Conservation (phyloP, 2,113 vertebrate genomes). For the Onychostoma macrolepis region DNA sequence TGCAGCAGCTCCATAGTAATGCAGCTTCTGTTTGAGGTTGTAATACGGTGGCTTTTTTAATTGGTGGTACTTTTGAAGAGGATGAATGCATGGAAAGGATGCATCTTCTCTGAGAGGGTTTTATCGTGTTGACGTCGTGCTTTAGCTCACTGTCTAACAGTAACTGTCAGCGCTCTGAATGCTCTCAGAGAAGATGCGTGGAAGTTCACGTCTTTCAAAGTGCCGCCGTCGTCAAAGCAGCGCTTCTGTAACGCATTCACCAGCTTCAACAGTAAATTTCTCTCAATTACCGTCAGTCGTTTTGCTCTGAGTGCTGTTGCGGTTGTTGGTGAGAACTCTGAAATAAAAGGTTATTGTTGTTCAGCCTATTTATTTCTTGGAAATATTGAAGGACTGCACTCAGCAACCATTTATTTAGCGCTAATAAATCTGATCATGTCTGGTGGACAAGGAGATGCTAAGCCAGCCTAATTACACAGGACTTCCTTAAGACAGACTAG, state of each 20-base stretch:
- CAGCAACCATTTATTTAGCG: neutral
- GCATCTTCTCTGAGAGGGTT: neutral
- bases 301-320: slow-evolving; percentile 1
- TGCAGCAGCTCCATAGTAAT: neutral
- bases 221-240: neutral
- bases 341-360: neutral
- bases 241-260: neutral
- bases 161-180: neutral
- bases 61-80: neutral
- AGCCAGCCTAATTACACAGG: neutral
- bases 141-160: neutral
- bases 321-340: neutral
- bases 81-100: neutral
- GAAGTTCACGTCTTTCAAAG: neutral
- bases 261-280: neutral
- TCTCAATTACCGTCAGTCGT: neutral
- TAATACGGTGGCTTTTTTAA: neutral
- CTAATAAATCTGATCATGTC: neutral
- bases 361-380: neutral
- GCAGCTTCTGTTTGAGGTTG: neutral
- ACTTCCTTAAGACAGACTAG: neutral
- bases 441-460: neutral
- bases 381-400: neutral
- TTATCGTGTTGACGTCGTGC: neutral
- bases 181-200: neutral